These are phyloP conservation scores for Argyresthia goedartella DNA, from an alignment of 2,888 invertebrate genomes.

Conservation along the genomic window DNA sequence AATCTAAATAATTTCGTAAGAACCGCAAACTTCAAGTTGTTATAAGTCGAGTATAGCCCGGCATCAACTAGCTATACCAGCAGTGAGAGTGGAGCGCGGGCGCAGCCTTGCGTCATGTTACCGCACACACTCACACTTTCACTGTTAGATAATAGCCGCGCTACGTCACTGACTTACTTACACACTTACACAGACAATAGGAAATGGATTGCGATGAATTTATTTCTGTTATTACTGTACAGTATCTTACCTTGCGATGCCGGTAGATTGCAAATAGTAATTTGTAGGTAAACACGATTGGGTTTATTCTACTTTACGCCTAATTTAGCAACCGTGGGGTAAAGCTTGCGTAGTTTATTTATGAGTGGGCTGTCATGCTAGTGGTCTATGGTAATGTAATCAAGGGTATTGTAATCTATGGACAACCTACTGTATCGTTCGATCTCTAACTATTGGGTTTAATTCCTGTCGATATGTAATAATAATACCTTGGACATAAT, in stretches of 20 bases:
- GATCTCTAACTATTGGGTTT: no score
- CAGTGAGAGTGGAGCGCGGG: slow-evolving; percentile 9
- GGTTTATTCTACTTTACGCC: slow-evolving; percentile 24
- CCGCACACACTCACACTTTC: slow-evolving; percentile 64
- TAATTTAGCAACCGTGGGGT: no score
- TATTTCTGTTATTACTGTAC: slow-evolving; percentile 16
- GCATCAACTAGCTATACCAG: neutral
- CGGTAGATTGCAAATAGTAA: slow-evolving; percentile 4
- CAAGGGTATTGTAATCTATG: no score
- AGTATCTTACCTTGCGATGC: neutral
- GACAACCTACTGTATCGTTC: no score
- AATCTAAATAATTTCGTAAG: no score
- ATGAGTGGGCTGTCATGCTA: no score
- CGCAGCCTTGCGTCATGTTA: slow-evolving; percentile 43
- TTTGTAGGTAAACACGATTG: slow-evolving; percentile 8
- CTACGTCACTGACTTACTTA: slow-evolving; percentile 60
- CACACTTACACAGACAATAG: slow-evolving; percentile 57
- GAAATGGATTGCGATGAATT: slow-evolving; percentile 38
- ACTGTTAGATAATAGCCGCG: slow-evolving; percentile 63
- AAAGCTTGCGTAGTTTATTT: no score
- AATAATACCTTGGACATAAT: no score
- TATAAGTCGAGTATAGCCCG: neutral
- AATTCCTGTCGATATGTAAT: no score
- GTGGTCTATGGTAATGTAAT: no score
- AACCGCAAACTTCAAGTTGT: neutral